Evolutionary conservation across 1,140 invertebrate species (phyloP).

Genomic region (Zaprionus taronus): DNA sequence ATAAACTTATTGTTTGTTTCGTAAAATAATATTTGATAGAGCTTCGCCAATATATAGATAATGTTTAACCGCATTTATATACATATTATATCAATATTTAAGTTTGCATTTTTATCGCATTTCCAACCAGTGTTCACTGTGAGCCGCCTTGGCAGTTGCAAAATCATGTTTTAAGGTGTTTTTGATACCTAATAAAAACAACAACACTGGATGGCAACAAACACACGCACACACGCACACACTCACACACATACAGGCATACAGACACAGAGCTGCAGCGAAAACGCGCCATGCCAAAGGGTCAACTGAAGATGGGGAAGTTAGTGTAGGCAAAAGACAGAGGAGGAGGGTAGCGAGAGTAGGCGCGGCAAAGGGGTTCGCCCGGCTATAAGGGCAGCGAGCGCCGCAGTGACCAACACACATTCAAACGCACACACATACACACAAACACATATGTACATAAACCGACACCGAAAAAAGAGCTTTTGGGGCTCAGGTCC

Average conservation of each 20-base stretch:
- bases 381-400: constrained; percentile 31
- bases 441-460: constrained; percentile 2
- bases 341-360: constrained; percentile 12
- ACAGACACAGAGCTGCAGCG: constrained; percentile 46
- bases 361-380: constrained; percentile 6
- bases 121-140: constrained; percentile 57
- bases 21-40: too few relatives aligned
- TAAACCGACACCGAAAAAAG: background rate
- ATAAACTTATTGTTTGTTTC: too few relatives aligned
- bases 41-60: too few relatives aligned
- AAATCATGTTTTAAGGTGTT: constrained; percentile 83
- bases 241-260: constrained; percentile 14
- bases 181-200: constrained; percentile 83
- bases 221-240: constrained; percentile 27
- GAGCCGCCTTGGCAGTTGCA: constrained; percentile 70
- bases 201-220: constrained; percentile 58
- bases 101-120: background rate
- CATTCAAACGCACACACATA: background rate
- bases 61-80: background rate
- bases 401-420: constrained; percentile 40
- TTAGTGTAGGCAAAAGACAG: constrained; percentile 25
- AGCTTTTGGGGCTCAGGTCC: constrained; percentile 38
- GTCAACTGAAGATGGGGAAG: constrained; percentile 49
- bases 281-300: constrained; percentile 68
- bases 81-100: constrained; percentile 6